Evolutionary conservation across 1,140 invertebrate genomes (phyloP).

Genomic region (Diachasma alloeum): DNA sequence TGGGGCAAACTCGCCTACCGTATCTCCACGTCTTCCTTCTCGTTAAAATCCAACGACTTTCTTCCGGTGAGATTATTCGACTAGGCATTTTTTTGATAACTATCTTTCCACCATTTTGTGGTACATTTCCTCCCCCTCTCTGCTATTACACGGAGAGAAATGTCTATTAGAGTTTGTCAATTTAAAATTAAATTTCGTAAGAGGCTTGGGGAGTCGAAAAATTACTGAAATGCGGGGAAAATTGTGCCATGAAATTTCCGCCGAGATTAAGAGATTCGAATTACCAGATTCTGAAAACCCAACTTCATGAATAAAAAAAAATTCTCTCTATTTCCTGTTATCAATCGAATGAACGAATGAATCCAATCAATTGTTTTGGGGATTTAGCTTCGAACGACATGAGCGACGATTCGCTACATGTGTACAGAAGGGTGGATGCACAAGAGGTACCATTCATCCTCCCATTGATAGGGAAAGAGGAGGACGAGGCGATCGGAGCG

Average conservation of each 20-base stretch:
- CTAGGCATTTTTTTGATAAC: background rate
- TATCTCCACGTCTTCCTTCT: constrained; percentile 23
- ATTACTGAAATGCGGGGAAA: no score
- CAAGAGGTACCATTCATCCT: constrained; percentile 1
- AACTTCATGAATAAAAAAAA: no score
- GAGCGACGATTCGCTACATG: background rate
- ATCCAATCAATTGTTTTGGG: background rate
- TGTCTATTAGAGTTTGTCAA: no score
- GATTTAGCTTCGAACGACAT: background rate
- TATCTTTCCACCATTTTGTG: constrained; percentile 1
- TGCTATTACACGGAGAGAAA: no score
- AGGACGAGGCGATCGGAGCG: background rate
- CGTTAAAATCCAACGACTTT: constrained; percentile 16
- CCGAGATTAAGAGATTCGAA: no score
- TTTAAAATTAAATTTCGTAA: no score
- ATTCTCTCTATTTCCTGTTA: no score
- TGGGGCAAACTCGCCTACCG: constrained; percentile 14
- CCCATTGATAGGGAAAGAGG: background rate
- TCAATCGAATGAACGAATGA: background rate
- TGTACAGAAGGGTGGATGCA: background rate
- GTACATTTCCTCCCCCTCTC: background rate
- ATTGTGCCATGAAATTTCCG: no score
- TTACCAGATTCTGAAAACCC: no score
- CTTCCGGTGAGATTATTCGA: constrained; percentile 13
- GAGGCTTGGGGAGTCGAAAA: no score